Evolutionary conservation across 2,888 invertebrate genomes (phyloP).

Genomic region (Octodonta nipae): DNA sequence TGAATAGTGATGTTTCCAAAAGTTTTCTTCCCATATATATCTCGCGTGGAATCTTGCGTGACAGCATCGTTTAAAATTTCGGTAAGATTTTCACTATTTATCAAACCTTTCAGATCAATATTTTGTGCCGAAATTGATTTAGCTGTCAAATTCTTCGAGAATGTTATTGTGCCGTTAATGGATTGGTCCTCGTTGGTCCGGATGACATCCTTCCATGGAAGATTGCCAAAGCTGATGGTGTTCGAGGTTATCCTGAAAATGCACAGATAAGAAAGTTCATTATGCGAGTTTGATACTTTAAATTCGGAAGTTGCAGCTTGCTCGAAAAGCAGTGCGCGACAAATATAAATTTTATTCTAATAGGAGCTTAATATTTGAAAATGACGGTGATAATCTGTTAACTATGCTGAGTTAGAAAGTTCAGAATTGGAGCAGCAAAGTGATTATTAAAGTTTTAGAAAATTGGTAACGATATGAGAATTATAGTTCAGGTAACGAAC

Average conservation of each 20-base stretch:
- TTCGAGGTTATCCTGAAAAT: background rate
- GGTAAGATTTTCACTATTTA: background rate
- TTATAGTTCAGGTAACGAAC: too few relatives aligned
- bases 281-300: too few relatives aligned
- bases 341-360: too few relatives aligned
- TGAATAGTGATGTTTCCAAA: background rate
- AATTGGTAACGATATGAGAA: too few relatives aligned
- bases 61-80: background rate
- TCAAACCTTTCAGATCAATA: background rate
- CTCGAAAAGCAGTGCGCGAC: too few relatives aligned
- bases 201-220: background rate
- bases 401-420: too few relatives aligned
- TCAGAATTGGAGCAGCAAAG: too few relatives aligned
- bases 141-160: background rate
- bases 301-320: too few relatives aligned
- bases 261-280: too few relatives aligned
- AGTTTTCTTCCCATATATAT: background rate
- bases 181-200: background rate
- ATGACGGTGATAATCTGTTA: too few relatives aligned
- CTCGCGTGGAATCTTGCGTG: background rate
- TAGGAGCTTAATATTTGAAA: too few relatives aligned
- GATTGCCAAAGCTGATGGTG: background rate
- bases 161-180: background rate
- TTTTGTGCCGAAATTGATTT: background rate
- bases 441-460: too few relatives aligned